Conservation (phyloP, 2,797 vertebrate genomes). For the Momotus momota region DNA sequence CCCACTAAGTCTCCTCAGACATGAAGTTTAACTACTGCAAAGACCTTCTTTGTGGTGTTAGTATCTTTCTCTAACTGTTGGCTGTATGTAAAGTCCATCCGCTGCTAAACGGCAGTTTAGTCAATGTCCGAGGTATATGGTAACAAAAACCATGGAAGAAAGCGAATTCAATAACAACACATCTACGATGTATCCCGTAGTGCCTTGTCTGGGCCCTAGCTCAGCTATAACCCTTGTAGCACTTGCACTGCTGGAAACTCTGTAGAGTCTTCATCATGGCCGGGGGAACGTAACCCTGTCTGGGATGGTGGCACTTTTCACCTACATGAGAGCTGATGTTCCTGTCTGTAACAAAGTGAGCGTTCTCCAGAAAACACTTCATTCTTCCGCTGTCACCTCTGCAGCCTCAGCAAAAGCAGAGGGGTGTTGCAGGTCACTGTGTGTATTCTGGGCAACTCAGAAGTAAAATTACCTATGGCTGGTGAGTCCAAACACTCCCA, state of each 20-base stretch:
- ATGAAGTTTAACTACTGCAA: neutral
- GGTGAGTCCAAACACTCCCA: neutral
- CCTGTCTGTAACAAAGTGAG: neutral
- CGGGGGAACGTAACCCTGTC: neutral
- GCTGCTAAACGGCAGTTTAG: neutral
- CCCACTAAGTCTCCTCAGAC: neutral
- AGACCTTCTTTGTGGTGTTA: neutral
- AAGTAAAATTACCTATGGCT: neutral
- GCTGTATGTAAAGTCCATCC: neutral
- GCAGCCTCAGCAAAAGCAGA: neutral
- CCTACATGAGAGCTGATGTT: neutral
- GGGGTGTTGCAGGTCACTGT: neutral
- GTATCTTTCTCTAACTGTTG: neutral
- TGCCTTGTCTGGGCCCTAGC: neutral
- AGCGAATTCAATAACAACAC: neutral
- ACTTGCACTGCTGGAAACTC: neutral
- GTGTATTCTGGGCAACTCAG: neutral
- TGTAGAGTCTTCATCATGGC: fast-evolving
- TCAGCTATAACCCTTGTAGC: neutral
- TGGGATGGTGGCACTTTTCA: neutral
- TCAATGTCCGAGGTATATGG: neutral
- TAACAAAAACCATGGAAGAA: neutral
- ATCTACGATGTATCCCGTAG: neutral
- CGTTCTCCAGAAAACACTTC: neutral
- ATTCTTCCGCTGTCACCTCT: neutral